A percentile compares a stretch with the other conserved stretches of the same genome.
phyloP scores from a whole-genome alignment of 2,797 vertebrate genomes.

The Darevskia mixta region DNA sequence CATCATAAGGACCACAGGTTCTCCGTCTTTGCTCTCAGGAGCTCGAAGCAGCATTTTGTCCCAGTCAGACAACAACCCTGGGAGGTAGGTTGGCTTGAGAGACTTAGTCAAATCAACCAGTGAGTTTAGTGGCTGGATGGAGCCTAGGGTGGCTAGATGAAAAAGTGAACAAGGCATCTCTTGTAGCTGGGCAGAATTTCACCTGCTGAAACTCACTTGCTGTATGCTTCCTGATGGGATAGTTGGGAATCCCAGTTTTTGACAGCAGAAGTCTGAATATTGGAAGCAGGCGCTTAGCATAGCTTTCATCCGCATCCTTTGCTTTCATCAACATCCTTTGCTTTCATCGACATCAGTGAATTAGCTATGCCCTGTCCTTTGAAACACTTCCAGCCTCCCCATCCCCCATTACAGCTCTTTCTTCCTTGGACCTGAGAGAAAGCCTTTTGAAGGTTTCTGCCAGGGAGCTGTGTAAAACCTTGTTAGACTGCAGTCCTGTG shows the following conservation, averaged over 20 bases:
- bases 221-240: too few species aligned
- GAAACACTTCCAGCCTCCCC: background rate
- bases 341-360: background rate
- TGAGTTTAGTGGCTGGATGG: background rate
- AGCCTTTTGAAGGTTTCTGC: background rate
- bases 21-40: background rate
- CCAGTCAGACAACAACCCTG: background rate
- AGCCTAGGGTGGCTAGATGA: too few species aligned
- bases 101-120: background rate
- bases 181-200: background rate
- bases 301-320: background rate
- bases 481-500: background rate
- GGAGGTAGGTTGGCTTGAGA: background rate
- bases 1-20: too few species aligned
- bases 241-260: too few species aligned
- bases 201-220: too few species aligned
- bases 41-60: background rate
- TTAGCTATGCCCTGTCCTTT: background rate
- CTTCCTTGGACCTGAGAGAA: background rate
- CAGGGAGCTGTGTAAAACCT: background rate
- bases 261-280: too few species aligned
- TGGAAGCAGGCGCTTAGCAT: background rate
- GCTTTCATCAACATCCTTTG: background rate
- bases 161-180: too few species aligned
- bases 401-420: background rate